Base-by-base conservation (phyloP, 2,888 invertebrate genomes). In the Kuschelorhynchus macadamiae region DNA sequence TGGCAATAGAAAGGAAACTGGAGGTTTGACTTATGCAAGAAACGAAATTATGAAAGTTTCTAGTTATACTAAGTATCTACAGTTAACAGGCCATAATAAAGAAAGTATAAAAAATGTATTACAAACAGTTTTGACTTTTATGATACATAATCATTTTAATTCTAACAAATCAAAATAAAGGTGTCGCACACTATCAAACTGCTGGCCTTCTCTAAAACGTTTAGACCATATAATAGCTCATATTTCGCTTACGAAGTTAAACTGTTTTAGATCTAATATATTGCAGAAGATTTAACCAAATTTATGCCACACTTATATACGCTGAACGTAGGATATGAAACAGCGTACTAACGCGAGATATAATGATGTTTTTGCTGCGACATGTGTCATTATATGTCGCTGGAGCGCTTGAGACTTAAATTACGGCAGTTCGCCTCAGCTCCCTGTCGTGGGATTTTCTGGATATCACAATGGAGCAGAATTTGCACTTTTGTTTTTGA, bases 401-500 rank as follows among this genome's bases (percentile, higher is more conserved):
- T 46, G 49, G 41, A 56, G 42, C 44, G 53, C 53, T 53, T 36
- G 33, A 36, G 62, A 42, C 55, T 63, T 63, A 63, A 63, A 63
- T 63, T 63, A 63, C 56, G 41, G 30, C 62, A 46, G 46, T 25
- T 39, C 21, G 20, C 11, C 44, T 11, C 9, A 14, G 25, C 25
- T 30, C 12, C 25, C 20, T 52, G 20, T 59, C 16, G 21, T 39
- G 59, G 59, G 46, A 49, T 47, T 47, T 36, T 59, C 49, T 17
- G 16, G 25, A 55, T 46, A 39, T 33, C 46, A 39, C 42, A 46
- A 21, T 55, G 47, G 36, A 56, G 56, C 63, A 47, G 49, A 63
- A 74, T 74, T 73, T 73, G 73, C 75, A 72, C 72, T 72, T 72
- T 56, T 57, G 67, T 49, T 46, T 36, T 42, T 59, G 33, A 52